Conservation (phyloP, 2,888 invertebrate species). For the Drosophila infuscata region DNA sequence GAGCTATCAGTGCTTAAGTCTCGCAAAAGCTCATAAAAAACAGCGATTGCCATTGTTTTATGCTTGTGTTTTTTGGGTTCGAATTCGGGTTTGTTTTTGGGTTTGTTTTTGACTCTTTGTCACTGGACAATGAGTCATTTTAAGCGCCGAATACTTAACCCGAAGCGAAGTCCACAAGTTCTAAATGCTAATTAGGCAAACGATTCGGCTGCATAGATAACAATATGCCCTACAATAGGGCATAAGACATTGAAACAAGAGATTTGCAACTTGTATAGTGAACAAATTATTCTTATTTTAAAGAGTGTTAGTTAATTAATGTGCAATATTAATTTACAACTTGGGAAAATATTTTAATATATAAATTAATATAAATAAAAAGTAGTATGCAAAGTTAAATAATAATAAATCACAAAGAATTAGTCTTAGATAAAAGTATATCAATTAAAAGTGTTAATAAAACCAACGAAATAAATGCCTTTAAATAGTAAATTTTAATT, state of each 20-base stretch:
- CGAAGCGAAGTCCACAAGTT: constrained; percentile 49
- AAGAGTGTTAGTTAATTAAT: too few species aligned
- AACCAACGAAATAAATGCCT: too few species aligned
- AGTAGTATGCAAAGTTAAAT: too few species aligned
- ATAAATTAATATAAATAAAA: too few species aligned
- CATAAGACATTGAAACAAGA: background rate
- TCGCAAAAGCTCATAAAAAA: constrained; percentile 47
- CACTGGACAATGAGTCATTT: constrained; percentile 68
- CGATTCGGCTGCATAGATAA: constrained; percentile 16
- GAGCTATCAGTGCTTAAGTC: constrained; percentile 42
- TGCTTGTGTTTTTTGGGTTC: constrained; percentile 20
- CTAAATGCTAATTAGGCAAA: constrained; percentile 59
- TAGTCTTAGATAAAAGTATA: too few species aligned
- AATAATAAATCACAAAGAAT: too few species aligned
- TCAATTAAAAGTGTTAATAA: too few species aligned
- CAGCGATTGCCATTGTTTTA: constrained; percentile 40
- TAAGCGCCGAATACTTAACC: constrained; percentile 46
- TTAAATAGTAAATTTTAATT: too few species aligned
- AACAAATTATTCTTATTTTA: background rate
- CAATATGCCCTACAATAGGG: constrained; percentile 9
- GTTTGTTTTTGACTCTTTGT: constrained; percentile 5
- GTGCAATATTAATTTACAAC: too few species aligned
- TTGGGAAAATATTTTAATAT: too few species aligned
- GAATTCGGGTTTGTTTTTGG: background rate
- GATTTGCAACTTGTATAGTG: background rate